Base-by-base conservation (phyloP, 2,113 vertebrate species). In the Pseudopipra pipra region DNA sequence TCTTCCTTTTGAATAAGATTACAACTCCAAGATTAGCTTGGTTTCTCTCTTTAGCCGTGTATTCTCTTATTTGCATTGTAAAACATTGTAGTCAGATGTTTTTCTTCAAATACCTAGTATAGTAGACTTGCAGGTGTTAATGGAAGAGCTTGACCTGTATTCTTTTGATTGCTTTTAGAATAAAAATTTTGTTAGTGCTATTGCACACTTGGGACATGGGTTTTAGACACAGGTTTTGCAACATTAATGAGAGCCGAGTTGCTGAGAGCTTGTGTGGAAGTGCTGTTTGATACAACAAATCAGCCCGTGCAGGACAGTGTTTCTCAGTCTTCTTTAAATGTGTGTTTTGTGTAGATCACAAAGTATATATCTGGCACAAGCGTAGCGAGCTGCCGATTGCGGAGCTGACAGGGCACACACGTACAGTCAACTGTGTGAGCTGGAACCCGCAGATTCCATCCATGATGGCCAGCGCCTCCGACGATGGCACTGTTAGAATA, bases 341-440 rank as follows among this genome's bases (percentile, higher is more conserved):
- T 6, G 4, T 88, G 8, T 95, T 62, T 59, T 28, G 3, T 52
- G 23, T 96, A 99, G 99, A 99, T 98, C 99, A 99, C 97, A 99
- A 99, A 95, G 99, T 99, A 87, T 99, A 99, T 98, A 99, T 99
- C 97, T 99, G 99, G 99, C 99, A 99, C 98, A 98, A 99, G 95
- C 99, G 99, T 66, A 99, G 99, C 3, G 99, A 99, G 96, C 98
- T 99, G 97, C 99, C 99, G 31, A 99, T 99, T 27, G 99, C 99
- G 2, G 99, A 99, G 97, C 98, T 99, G 97, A 99, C 98, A 0
- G 99, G 99, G 84, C 99, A 99, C 98, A 99, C 99, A 0, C 99
- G 99, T 85, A 99, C 99, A 16, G 99, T 99, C 44, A 99, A 99
- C 95, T 99, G 99, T 76, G 99, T 99, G 85, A 99, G 99, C 98